A percentile compares a stretch with the other conserved stretches of the same genome.
Conservation (phyloP, 2,797 vertebrate genomes). For the Podargus strigoides region DNA sequence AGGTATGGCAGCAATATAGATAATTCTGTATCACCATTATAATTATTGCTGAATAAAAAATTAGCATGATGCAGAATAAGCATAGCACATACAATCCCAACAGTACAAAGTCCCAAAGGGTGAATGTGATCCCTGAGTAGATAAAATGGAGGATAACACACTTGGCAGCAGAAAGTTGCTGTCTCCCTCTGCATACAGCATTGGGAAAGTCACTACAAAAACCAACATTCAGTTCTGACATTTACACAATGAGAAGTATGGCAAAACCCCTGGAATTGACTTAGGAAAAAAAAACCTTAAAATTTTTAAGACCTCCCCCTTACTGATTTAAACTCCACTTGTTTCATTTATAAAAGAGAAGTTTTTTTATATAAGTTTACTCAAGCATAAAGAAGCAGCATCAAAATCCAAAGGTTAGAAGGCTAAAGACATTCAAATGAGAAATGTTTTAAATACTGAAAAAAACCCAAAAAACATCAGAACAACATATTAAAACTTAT, state of each 20-base stretch:
- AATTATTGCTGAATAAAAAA: neutral
- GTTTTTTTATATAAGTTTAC: neutral
- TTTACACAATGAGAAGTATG: neutral
- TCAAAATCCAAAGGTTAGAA: neutral
- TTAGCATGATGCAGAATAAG: neutral
- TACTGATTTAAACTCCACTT: neutral
- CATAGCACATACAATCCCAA: neutral
- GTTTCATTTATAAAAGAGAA: neutral
- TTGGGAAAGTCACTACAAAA: neutral
- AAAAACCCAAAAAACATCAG: too few relatives aligned
- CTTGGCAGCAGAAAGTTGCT: neutral
- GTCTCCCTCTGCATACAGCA: neutral
- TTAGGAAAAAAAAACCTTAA: rapidly evolving
- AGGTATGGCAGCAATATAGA: neutral
- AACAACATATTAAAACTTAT: too few relatives aligned
- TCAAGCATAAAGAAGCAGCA: neutral
- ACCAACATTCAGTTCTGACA: rapidly evolving
- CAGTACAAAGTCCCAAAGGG: neutral
- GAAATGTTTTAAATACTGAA: neutral
- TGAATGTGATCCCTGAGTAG: neutral
- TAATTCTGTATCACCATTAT: neutral
- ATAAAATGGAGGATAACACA: neutral
- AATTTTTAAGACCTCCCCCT: neutral
- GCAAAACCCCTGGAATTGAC: neutral
- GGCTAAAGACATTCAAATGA: neutral